Percentiles rank a stretch among this genome's conserved stretches.
These are phyloP conservation scores for Burhinus bistriatus DNA, from an alignment of 2,113 vertebrate species.

Conservation along the genomic window DNA sequence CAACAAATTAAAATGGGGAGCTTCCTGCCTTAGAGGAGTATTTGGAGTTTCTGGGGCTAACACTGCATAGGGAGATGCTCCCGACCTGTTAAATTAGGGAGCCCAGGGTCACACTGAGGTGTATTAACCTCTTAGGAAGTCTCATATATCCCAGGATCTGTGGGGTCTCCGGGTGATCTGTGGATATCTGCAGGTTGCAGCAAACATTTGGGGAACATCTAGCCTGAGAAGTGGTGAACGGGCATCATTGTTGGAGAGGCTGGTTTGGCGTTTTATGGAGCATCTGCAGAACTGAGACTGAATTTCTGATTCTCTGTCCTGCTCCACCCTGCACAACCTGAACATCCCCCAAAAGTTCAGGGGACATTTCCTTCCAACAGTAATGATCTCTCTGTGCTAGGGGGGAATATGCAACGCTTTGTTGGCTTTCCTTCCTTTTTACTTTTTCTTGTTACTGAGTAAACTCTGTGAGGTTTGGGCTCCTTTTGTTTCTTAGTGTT, in stretches of 20 bases:
- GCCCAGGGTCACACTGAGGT: neutral
- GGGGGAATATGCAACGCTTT: neutral
- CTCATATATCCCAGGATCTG: neutral
- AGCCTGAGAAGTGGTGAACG: neutral
- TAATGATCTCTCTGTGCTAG: accelerated
- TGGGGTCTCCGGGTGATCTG: neutral
- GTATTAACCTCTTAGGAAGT: neutral
- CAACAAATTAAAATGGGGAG: neutral
- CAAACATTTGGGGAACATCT: neutral
- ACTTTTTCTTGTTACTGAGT: neutral
- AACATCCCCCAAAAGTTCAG: accelerated
- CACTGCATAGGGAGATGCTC: neutral
- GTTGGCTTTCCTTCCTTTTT: neutral
- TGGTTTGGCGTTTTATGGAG: neutral
- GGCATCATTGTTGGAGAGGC: neutral
- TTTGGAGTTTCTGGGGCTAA: neutral
- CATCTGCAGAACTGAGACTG: neutral
- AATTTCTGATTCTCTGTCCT: neutral
- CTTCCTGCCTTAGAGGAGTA: neutral
- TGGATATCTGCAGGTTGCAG: neutral
- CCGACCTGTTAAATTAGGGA: neutral
- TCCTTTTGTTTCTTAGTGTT: neutral
- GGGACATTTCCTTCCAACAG: neutral
- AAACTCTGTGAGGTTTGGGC: neutral
- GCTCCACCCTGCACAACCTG: neutral